A percentile compares a stretch with the other conserved stretches of the same genome.
Evolutionary conservation across 2,888 invertebrate genomes (phyloP).

Genomic region (Ennomos erosarius): DNA sequence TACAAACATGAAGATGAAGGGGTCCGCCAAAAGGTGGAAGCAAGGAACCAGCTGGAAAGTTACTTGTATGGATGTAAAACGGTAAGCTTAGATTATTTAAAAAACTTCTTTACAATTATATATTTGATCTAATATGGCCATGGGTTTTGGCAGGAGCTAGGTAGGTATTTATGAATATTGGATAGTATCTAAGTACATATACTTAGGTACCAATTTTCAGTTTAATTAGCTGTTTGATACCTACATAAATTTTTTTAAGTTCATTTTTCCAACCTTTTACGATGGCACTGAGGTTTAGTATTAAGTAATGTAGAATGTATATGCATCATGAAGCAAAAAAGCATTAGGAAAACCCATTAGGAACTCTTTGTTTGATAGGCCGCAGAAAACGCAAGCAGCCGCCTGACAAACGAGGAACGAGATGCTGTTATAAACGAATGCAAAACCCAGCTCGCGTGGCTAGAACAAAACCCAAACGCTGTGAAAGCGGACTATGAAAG

Average conservation of each 20-base stretch:
- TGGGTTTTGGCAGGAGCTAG: too few relatives aligned
- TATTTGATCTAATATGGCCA: too few relatives aligned
- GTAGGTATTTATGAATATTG: too few relatives aligned
- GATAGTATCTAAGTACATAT: too few relatives aligned
- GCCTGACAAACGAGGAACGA: constrained; percentile 90
- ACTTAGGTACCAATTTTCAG: too few relatives aligned
- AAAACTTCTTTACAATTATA: background rate
- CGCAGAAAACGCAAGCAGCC: constrained; percentile 87
- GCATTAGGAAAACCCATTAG: too few relatives aligned
- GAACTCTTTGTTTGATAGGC: constrained; percentile 70
- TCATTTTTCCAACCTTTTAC: too few relatives aligned
- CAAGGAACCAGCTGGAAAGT: constrained; percentile 91
- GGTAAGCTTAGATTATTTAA: constrained; percentile 48
- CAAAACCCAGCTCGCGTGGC: constrained; percentile 90
- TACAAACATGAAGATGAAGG: constrained; percentile 91
- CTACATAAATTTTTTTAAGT: too few relatives aligned
- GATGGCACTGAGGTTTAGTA: too few relatives aligned
- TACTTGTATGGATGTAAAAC: constrained; percentile 88
- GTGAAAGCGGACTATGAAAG: constrained; percentile 92
- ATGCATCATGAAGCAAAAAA: too few relatives aligned
- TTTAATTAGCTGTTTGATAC: too few relatives aligned
- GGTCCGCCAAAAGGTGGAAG: constrained; percentile 87
- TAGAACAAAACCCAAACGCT: constrained; percentile 92
- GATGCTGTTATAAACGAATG: constrained; percentile 88
- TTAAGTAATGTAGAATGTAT: too few relatives aligned